Conservation (phyloP, 1,140 invertebrate genomes). For the Ostrea edulis region DNA sequence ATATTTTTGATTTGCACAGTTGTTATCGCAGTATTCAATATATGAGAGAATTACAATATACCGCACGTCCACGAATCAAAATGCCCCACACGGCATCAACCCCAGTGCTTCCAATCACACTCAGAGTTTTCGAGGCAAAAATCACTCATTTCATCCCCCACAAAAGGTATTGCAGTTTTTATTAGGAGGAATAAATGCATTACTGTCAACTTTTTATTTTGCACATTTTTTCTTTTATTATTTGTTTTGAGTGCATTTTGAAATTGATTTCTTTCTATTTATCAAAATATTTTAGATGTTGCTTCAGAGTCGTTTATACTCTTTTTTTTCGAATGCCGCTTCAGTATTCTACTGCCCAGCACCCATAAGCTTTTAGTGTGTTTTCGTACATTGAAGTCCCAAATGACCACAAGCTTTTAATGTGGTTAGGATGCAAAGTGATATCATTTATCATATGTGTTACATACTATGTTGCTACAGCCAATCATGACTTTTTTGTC, state of each 20-base stretch:
- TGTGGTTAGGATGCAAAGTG: too few relatives aligned
- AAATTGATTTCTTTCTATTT: background rate
- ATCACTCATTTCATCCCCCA: slow-evolving; percentile 23
- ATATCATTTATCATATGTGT: too few relatives aligned
- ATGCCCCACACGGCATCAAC: slow-evolving; percentile 6
- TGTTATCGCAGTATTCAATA: slow-evolving; percentile 32
- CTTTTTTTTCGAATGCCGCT: too few relatives aligned
- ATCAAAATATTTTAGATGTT: background rate
- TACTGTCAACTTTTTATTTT: background rate
- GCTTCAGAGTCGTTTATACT: background rate
- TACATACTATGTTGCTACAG: too few relatives aligned
- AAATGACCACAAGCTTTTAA: too few relatives aligned
- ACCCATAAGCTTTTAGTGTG: too few relatives aligned
- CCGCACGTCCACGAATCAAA: slow-evolving; percentile 26
- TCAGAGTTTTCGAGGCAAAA: slow-evolving; percentile 34
- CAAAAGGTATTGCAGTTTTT: slow-evolving; percentile 5
- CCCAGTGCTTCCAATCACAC: slow-evolving; percentile 35
- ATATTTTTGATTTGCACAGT: slow-evolving; percentile 11
- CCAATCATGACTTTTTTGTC: too few relatives aligned
- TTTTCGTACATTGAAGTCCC: too few relatives aligned
- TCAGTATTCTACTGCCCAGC: too few relatives aligned
- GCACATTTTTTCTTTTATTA: background rate
- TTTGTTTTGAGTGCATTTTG: slow-evolving; percentile 4
- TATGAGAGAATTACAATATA: slow-evolving; percentile 36
- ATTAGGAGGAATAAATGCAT: background rate